A percentile compares a stretch with the other conserved stretches of the same genome.
These are phyloP conservation scores for Herpetotheres cachinnans DNA, from an alignment of 2,113 vertebrate species.

Conservation along the genomic window DNA sequence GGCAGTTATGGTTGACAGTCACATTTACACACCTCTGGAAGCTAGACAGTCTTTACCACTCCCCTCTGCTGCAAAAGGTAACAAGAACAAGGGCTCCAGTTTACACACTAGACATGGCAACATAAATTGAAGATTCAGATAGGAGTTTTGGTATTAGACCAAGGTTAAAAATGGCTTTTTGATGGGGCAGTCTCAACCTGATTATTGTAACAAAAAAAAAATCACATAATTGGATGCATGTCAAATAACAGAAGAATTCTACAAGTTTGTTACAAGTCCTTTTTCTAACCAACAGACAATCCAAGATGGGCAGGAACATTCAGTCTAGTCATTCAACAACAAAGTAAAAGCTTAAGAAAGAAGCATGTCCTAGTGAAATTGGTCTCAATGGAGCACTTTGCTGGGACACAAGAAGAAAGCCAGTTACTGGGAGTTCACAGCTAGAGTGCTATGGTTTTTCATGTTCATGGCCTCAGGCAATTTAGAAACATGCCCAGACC, in stretches of 20 bases:
- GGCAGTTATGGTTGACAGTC: accelerated
- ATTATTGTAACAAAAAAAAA: neutral
- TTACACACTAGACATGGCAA: neutral
- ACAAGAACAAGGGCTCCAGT: neutral
- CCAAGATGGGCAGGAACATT: neutral
- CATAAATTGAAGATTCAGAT: neutral
- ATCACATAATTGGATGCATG: neutral
- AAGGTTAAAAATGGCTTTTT: neutral
- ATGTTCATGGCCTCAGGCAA: neutral
- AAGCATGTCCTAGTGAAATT: neutral
- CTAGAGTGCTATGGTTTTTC: neutral
- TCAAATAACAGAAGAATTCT: neutral
- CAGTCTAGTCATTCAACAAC: neutral
- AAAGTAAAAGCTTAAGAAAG: neutral
- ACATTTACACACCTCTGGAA: neutral
- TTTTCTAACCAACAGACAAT: neutral
- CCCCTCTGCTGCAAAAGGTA: neutral
- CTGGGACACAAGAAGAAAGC: neutral
- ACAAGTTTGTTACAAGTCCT: neutral
- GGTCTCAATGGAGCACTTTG: neutral
- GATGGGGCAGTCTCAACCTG: neutral
- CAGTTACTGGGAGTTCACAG: neutral
- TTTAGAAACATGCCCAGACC: neutral
- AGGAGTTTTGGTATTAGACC: neutral
- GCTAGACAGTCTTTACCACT: neutral